These are phyloP conservation scores for Eidolon helvum DNA, from an alignment of 2,113 vertebrate species.

Conservation along the genomic window DNA sequence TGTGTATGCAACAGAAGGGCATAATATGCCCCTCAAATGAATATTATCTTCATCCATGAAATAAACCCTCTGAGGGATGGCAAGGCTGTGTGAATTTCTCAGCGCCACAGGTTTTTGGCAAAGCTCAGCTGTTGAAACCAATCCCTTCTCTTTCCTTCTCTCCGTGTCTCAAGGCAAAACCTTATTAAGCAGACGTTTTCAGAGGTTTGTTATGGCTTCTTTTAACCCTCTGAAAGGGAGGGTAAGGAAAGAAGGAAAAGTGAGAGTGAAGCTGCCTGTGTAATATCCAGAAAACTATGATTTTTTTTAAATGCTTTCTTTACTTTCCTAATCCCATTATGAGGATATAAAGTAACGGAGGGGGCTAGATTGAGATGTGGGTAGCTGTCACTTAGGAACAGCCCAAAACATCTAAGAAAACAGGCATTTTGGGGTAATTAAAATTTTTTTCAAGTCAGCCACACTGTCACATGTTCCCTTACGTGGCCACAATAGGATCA, in stretches of 20 bases:
- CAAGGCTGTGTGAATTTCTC: not conserved
- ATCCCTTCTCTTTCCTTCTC: not conserved
- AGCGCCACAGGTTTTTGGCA: not conserved
- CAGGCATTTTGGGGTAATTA: not conserved
- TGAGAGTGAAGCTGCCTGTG: too few relatives aligned
- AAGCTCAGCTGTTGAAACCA: not conserved
- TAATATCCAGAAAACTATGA: not conserved
- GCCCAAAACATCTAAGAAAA: not conserved
- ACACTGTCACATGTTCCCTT: not conserved
- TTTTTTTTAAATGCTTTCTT: not conserved
- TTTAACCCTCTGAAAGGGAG: not conserved
- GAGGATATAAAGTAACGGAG: not conserved
- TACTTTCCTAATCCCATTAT: not conserved
- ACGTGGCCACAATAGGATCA: not conserved
- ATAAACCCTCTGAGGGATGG: not conserved
- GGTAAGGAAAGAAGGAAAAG: not conserved
- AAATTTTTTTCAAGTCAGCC: not conserved
- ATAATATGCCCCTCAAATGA: slow-evolving; percentile 18
- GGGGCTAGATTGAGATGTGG: too few relatives aligned
- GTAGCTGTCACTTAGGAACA: not conserved
- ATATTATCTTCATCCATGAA: not conserved
- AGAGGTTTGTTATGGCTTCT: not conserved
- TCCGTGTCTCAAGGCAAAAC: not conserved
- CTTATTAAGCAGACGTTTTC: not conserved
- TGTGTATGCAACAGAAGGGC: slow-evolving; percentile 54